A percentile compares a stretch with the other conserved stretches of the same genome.
Conservation (phyloP, 37 sponge, comb jelly and placozoan genomes). For the Halisarca cf. caerulea region DNA sequence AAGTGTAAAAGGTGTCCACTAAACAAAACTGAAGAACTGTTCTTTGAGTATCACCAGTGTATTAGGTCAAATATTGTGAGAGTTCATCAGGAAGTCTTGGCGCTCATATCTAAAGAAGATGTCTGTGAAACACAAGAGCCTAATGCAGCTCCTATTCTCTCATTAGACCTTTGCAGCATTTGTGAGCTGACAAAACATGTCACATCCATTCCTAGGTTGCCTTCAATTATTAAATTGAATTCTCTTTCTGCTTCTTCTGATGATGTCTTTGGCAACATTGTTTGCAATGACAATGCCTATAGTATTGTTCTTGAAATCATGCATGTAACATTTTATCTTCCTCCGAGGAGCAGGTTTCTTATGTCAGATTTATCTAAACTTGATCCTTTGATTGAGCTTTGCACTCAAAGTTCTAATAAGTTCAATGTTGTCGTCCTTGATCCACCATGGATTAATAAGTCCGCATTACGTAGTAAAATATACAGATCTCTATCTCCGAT, state of each 20-base stretch:
- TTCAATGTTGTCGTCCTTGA: slow-evolving; percentile 69
- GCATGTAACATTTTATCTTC: slow-evolving; percentile 22
- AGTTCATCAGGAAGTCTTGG: not conserved
- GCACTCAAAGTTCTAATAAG: not conserved
- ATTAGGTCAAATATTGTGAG: not conserved
- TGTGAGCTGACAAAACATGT: slow-evolving; percentile 37
- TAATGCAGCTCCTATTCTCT: not conserved
- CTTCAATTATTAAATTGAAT: not conserved
- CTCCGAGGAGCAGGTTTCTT: slow-evolving; percentile 44
- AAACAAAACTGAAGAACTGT: not conserved
- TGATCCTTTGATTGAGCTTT: slow-evolving; percentile 5
- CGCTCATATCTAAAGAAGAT: no score
- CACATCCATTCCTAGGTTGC: not conserved
- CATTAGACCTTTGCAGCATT: slow-evolving; percentile 16
- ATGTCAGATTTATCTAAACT: slow-evolving; percentile 54
- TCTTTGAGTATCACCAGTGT: not conserved
- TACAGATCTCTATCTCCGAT: not conserved
- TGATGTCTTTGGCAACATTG: slow-evolving; percentile 49
- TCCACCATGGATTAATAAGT: slow-evolving; percentile 82
- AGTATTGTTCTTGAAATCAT: not conserved
- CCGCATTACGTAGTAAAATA: slow-evolving; percentile 58
- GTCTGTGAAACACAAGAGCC: not conserved
- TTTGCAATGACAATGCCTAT: slow-evolving; percentile 12
- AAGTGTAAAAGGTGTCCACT: not conserved
- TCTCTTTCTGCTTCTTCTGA: not conserved